These are phyloP conservation scores for Drosophila sucinea DNA, from an alignment of 1,140 invertebrate genomes.

Conservation along the genomic window DNA sequence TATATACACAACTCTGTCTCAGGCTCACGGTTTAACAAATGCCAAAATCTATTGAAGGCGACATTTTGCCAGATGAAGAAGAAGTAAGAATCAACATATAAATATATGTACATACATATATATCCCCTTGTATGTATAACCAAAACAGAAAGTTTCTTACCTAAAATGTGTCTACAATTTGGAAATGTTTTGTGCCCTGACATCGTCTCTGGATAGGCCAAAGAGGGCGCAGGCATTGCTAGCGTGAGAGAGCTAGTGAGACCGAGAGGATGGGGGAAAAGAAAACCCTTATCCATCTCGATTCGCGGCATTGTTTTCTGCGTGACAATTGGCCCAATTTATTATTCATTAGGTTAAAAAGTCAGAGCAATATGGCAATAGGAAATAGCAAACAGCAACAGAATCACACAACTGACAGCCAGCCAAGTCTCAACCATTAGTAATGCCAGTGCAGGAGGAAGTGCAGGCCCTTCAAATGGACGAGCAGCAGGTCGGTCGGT, in stretches of 20 bases:
- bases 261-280: not conserved
- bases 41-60: constrained; percentile 74
- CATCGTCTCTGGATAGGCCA: constrained; percentile 30
- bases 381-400: constrained; percentile 11
- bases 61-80: constrained; percentile 52
- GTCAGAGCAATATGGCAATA: constrained; percentile 53
- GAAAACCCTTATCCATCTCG: constrained; percentile 61
- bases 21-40: constrained; percentile 61
- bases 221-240: not conserved
- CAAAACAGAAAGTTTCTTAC: constrained; percentile 10
- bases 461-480: constrained; percentile 18
- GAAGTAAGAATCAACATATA: not conserved
- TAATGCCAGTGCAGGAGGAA: constrained; percentile 46
- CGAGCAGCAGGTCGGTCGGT: not conserved
- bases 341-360: constrained; percentile 81
- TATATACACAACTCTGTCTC: not conserved
- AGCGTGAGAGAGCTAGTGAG: no score
- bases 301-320: constrained; percentile 69
- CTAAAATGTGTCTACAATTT: constrained; percentile 71
- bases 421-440: constrained; percentile 69
- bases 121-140: not conserved
- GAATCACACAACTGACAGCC: constrained; percentile 72
- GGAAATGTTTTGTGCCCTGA: constrained; percentile 47
- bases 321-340: constrained; percentile 79
- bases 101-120: constrained; percentile 10